A percentile compares a stretch with the other conserved stretches of the same genome.
These are phyloP conservation scores for Eupsilia transversa DNA, from an alignment of 2,888 invertebrate species.

Conservation along the genomic window DNA sequence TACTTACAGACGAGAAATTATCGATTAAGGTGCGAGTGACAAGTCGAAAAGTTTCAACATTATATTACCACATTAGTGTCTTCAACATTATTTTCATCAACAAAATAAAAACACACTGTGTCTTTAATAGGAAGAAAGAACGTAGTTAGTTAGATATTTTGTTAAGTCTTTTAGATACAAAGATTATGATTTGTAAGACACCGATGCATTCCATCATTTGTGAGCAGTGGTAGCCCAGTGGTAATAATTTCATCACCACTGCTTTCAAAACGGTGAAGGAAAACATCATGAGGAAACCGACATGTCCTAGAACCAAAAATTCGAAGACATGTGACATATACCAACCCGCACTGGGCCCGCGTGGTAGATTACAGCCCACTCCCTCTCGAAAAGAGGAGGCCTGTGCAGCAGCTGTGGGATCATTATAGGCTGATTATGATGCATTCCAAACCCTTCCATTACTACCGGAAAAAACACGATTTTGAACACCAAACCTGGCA, in stretches of 20 bases:
- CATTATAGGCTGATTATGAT: too few species aligned
- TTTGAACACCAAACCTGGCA: conserved; percentile 1
- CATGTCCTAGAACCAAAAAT: too few species aligned
- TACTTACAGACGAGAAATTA: background rate
- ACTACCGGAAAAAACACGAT: conserved; percentile 1
- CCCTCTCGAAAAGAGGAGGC: too few species aligned
- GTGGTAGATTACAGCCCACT: too few species aligned
- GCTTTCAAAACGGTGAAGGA: too few species aligned
- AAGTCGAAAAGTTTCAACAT: background rate
- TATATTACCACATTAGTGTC: background rate
- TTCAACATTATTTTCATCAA: background rate
- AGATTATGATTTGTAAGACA: background rate
- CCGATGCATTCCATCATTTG: background rate
- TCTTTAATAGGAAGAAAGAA: background rate
- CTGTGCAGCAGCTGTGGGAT: too few species aligned
- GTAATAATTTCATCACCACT: too few species aligned
- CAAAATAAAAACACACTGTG: too few species aligned
- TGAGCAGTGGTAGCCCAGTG: too few species aligned
- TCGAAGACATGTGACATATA: too few species aligned
- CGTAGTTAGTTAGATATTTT: background rate
- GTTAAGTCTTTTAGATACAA: background rate
- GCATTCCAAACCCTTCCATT: background rate
- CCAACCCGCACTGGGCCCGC: too few species aligned
- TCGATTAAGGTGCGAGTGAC: background rate
- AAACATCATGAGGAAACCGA: too few species aligned